Evolutionary conservation across 2,888 invertebrate species (phyloP).

Genomic region (Ceramica pisi): DNA sequence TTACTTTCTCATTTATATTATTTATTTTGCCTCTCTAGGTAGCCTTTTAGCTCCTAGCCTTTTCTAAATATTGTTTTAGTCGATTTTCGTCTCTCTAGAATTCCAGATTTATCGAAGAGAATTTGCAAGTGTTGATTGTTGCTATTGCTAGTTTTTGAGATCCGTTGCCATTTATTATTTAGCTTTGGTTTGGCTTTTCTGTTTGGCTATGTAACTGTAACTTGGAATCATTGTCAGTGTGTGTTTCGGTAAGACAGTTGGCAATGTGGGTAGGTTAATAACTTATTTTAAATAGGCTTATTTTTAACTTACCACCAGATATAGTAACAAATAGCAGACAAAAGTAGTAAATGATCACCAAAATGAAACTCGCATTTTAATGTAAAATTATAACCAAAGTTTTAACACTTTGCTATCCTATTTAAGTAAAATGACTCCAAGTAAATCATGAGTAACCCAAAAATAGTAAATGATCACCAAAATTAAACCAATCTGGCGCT

Average conservation of each 20-base stretch:
- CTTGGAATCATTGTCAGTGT: neutral
- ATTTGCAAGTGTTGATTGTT: neutral
- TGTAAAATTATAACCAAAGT: too few relatives aligned
- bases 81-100: neutral
- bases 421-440: too few relatives aligned
- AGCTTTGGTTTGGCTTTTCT: neutral
- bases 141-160: neutral
- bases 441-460: too few relatives aligned
- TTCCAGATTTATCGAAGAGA: too few relatives aligned
- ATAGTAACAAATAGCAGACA: too few relatives aligned
- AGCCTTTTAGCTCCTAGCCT: constrained; percentile 3
- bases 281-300: too few relatives aligned
- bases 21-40: constrained; percentile 29
- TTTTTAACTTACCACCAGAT: too few relatives aligned
- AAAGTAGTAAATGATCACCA: too few relatives aligned
- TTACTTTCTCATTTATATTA: constrained; percentile 36
- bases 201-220: neutral
- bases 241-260: neutral
- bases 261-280: neutral
- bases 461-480: too few relatives aligned
- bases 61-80: neutral
- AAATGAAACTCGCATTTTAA: too few relatives aligned
- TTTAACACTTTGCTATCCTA: too few relatives aligned
- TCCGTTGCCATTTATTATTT: neutral
- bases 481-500: too few relatives aligned